These are phyloP conservation scores for Crotalus helleri DNA, from an alignment of 2,113 vertebrate genomes.

Conservation along the genomic window DNA sequence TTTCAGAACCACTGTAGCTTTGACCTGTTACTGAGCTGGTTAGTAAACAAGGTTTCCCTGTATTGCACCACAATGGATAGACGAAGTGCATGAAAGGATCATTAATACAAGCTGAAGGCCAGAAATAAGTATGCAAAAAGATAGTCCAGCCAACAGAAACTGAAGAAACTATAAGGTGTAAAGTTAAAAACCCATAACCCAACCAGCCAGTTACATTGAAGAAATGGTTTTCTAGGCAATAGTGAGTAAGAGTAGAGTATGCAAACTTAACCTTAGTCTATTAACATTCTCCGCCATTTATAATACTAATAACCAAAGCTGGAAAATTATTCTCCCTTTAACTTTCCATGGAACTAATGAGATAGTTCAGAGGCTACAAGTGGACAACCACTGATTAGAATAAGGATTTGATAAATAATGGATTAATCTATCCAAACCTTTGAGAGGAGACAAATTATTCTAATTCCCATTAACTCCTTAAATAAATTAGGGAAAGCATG, in stretches of 20 bases:
- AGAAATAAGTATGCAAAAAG: not conserved
- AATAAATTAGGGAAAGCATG: not conserved
- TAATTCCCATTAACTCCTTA: not conserved
- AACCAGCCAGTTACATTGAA: not conserved
- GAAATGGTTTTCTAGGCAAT: not conserved
- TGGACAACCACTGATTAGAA: not conserved
- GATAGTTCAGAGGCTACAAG: not conserved
- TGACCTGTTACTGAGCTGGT: not conserved
- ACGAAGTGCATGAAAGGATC: not conserved
- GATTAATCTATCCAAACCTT: not conserved
- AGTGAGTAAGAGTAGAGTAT: not conserved
- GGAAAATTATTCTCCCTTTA: not conserved
- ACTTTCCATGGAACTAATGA: not conserved
- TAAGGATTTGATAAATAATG: not conserved
- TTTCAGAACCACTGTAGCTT: not conserved
- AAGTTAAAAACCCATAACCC: not conserved
- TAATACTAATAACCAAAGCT: not conserved
- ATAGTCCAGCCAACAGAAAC: not conserved
- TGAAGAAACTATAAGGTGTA: not conserved
- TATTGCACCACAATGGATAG: not conserved
- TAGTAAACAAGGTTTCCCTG: not conserved
- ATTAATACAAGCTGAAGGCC: not conserved
- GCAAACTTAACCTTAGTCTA: not conserved
- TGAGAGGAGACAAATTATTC: not conserved
- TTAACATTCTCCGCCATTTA: not conserved